phyloP scores from a whole-genome alignment of 1,140 invertebrate species.

The Anastrepha obliqua region DNA sequence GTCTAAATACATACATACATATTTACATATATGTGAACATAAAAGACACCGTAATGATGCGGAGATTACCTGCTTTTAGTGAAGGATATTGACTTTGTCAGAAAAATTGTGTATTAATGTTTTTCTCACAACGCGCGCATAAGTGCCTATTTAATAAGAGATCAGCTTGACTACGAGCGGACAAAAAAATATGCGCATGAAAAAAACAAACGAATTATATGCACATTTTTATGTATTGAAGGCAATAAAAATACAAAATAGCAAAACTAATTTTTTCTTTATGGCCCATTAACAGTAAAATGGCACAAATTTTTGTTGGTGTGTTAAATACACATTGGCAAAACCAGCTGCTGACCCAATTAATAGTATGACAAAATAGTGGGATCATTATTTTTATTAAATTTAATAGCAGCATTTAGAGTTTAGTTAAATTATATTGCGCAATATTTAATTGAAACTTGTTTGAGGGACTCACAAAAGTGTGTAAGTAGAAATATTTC shows the following conservation, averaged over 20 bases:
- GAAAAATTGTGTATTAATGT: neutral
- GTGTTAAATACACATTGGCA: too few species aligned
- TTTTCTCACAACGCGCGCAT: neutral
- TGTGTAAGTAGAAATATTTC: too few species aligned
- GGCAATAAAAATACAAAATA: neutral
- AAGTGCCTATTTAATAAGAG: neutral
- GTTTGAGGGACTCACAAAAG: too few species aligned
- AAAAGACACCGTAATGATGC: neutral
- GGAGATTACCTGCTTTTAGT: conserved; percentile 9
- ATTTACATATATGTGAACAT: too few species aligned
- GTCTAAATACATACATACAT: too few species aligned
- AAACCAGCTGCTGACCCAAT: conserved; percentile 6
- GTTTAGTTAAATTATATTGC: too few species aligned
- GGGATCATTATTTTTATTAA: too few species aligned
- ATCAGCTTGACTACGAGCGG: neutral
- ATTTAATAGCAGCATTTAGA: too few species aligned
- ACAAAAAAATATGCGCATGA: neutral
- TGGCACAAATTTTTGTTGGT: neutral
- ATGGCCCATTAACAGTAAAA: neutral
- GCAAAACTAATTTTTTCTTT: neutral
- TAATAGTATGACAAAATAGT: neutral
- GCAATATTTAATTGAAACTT: too few species aligned
- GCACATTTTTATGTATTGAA: too few species aligned
- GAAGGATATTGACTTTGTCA: conserved; percentile 11
- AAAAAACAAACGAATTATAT: neutral